A percentile compares a stretch with the other conserved stretches of the same genome.
Conservation (phyloP, 1,140 invertebrate species). For the Trachymyrmex cornetzi region DNA sequence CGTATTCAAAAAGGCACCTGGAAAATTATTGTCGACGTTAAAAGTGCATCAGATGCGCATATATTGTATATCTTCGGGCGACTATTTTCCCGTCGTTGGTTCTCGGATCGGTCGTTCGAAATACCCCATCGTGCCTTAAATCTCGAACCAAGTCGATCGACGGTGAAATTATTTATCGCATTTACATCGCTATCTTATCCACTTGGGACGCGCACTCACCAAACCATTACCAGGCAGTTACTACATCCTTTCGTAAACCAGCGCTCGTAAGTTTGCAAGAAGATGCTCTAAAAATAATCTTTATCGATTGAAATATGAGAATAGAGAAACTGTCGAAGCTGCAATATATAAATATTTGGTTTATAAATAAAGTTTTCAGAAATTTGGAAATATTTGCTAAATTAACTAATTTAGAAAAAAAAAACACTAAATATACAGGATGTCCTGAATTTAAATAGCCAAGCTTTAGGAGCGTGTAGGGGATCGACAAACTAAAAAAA, state of each 20-base stretch:
- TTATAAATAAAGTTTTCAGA: background rate
- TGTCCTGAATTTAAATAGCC: no score
- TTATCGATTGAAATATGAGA: background rate
- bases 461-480: no score
- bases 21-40: conserved; percentile 49
- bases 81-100: conserved; percentile 28
- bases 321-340: background rate
- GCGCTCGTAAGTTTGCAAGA: background rate
- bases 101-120: conserved; percentile 19
- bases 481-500: no score
- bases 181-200: conserved; percentile 37
- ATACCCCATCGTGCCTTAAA: conserved; percentile 44
- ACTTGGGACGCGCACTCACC: background rate
- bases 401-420: background rate
- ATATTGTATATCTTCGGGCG: background rate
- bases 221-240: conserved; percentile 13
- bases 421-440: background rate
- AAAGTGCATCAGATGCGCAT: conserved; percentile 34
- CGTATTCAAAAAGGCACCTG: conserved; percentile 15
- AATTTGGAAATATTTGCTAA: background rate
- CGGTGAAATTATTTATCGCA: conserved; percentile 49
- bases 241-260: background rate
- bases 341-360: background rate
- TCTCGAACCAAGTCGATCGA: conserved; percentile 25
- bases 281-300: background rate